A percentile compares a stretch with the other conserved stretches of the same genome.
phyloP scores from a whole-genome alignment of 1,140 invertebrate genomes.

The Gryllus bimaculatus region DNA sequence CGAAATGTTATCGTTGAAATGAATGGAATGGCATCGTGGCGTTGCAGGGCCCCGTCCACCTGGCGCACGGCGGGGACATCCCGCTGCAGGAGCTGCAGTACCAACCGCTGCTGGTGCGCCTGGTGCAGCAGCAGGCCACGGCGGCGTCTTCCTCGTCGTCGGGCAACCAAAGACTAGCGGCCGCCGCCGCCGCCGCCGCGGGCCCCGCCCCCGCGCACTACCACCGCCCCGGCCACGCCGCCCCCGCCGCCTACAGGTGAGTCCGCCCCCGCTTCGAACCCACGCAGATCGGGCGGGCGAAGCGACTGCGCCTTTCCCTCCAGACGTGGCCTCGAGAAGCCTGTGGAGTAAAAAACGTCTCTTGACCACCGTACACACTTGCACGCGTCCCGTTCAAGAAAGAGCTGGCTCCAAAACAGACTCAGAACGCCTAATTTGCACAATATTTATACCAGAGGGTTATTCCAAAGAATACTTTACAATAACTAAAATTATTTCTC shows the following conservation, averaged over 20 bases:
- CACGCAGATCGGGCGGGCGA: not conserved
- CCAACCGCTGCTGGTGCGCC: slow-evolving; percentile 11
- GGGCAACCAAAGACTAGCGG: slow-evolving; percentile 10
- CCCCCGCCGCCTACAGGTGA: not conserved
- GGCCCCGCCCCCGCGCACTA: not conserved
- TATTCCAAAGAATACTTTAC: too few species aligned
- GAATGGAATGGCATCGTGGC: too few species aligned
- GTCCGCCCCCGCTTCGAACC: not conserved
- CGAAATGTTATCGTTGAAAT: too few species aligned
- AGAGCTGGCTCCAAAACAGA: too few species aligned
- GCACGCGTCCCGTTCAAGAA: too few species aligned
- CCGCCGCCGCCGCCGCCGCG: not conserved
- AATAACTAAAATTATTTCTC: too few species aligned
- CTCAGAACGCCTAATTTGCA: too few species aligned
- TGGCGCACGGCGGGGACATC: slow-evolving; percentile 9
- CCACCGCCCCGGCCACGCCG: not conserved
- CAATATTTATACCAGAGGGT: too few species aligned
- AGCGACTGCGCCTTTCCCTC: not conserved
- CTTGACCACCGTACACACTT: too few species aligned
- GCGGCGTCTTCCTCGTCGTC: not conserved
- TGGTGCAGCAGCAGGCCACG: slow-evolving; percentile 11
- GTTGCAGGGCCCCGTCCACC: not conserved
- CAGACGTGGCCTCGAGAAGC: too few species aligned
- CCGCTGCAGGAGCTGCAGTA: slow-evolving; percentile 17
- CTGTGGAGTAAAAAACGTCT: too few species aligned